phyloP scores from a whole-genome alignment of 1,140 invertebrate genomes.

The Steinernema khuongi region DNA sequence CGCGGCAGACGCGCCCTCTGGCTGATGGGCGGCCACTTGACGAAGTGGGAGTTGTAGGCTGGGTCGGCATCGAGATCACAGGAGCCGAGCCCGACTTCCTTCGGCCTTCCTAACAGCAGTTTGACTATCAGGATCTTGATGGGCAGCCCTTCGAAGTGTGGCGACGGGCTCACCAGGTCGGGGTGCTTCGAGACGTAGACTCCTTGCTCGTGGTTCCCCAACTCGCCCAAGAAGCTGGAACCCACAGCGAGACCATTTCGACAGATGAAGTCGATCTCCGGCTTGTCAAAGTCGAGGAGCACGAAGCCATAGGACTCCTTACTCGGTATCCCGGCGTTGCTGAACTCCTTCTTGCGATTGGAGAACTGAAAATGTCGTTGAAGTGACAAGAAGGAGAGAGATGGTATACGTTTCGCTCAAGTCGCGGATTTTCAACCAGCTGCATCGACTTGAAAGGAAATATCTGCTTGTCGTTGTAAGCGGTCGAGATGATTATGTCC shows the following conservation, averaged over 20 bases:
- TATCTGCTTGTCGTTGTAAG: not conserved
- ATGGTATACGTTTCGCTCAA: not conserved
- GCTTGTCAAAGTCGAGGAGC: not conserved
- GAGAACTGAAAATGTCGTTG: not conserved
- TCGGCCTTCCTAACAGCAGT: not conserved
- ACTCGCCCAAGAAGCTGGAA: not conserved
- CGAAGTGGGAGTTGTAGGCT: not conserved
- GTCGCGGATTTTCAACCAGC: not conserved
- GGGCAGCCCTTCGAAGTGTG: not conserved
- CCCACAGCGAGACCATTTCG: not conserved
- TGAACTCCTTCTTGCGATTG: not conserved
- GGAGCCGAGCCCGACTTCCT: not conserved
- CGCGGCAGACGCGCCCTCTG: not conserved
- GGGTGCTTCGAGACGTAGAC: not conserved
- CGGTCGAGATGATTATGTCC: not conserved
- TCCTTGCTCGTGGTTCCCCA: not conserved
- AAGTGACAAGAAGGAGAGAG: not conserved
- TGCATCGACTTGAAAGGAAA: not conserved
- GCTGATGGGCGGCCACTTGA: not conserved
- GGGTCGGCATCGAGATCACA: conserved; percentile 1
- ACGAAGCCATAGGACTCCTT: not conserved
- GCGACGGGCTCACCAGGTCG: not conserved
- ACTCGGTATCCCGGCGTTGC: not conserved
- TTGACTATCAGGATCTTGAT: not conserved
- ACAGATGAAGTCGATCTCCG: not conserved